phyloP scores from a whole-genome alignment of 2,888 invertebrate genomes.

The Tricholauxania praeusta region DNA sequence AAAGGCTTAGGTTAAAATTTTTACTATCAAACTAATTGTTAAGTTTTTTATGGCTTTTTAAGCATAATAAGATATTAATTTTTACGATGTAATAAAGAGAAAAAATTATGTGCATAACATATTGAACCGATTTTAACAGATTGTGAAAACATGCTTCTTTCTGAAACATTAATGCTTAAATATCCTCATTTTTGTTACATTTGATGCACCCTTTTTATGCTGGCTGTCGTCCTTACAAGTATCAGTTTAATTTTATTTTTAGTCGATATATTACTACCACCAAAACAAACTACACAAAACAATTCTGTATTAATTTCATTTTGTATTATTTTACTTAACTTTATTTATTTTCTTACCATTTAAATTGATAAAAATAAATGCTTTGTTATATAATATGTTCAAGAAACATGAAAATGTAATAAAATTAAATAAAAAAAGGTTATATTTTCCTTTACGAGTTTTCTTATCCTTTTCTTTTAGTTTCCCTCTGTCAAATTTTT shows the following conservation, averaged over 20 bases:
- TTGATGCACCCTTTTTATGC: neutral
- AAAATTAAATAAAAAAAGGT: constrained; percentile 23
- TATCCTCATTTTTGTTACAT: neutral
- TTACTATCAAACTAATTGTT: constrained; percentile 21
- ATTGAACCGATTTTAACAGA: no score
- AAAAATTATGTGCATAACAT: no score
- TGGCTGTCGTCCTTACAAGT: neutral
- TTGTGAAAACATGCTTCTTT: no score
- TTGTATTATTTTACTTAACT: constrained; percentile 16
- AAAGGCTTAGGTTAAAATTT: constrained; percentile 20
- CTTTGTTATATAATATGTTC: constrained; percentile 27
- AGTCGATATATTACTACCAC: neutral
- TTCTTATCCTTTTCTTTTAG: neutral
- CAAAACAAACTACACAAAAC: constrained; percentile 8
- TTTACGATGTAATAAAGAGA: neutral
- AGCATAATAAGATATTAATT: neutral
- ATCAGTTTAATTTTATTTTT: constrained; percentile 12
- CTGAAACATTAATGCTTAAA: neutral
- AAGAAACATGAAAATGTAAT: constrained; percentile 23
- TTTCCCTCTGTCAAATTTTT: neutral
- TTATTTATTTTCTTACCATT: constrained; percentile 26
- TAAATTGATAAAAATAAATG: constrained; percentile 15
- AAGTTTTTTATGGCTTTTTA: constrained; percentile 16
- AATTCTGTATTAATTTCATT: constrained; percentile 23
- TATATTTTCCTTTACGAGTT: neutral